Conservation (phyloP, 1,140 invertebrate species). For the Uloborus diversus region DNA sequence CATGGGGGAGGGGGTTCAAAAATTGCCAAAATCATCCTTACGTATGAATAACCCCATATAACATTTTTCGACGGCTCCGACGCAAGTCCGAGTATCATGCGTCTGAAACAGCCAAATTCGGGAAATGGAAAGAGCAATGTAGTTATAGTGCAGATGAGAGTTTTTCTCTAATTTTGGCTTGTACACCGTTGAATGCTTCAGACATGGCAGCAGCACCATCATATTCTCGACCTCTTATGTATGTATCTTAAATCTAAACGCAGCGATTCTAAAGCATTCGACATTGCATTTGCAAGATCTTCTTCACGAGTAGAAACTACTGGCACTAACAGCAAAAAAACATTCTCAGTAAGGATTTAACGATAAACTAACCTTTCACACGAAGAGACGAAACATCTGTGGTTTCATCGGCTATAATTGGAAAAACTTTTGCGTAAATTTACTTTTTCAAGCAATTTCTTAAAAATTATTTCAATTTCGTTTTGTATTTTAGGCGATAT, state of each 20-base stretch:
- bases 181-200: constrained; percentile 58
- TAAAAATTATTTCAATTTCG: not conserved
- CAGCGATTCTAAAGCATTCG: constrained; percentile 5
- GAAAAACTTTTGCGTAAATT: not conserved
- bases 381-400: constrained; percentile 13
- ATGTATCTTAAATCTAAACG: constrained; percentile 4
- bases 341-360: not conserved
- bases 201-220: constrained; percentile 59
- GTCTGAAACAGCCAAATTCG: constrained; percentile 1
- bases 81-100: not conserved
- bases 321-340: not conserved
- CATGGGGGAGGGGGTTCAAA: not conserved
- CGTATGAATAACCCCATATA: not conserved
- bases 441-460: not conserved
- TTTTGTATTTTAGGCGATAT: not conserved
- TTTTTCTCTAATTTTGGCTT: constrained; percentile 15
- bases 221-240: constrained; percentile 58
- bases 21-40: not conserved
- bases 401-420: not conserved
- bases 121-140: constrained; percentile 53
- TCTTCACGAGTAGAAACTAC: not conserved
- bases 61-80: not conserved
- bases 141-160: constrained; percentile 13
- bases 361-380: not conserved
- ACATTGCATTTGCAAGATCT: constrained; percentile 3